A percentile compares a stretch with the other conserved stretches of the same genome.
Conservation (phyloP, 1,140 invertebrate genomes). For the Aradophagus sp. region DNA sequence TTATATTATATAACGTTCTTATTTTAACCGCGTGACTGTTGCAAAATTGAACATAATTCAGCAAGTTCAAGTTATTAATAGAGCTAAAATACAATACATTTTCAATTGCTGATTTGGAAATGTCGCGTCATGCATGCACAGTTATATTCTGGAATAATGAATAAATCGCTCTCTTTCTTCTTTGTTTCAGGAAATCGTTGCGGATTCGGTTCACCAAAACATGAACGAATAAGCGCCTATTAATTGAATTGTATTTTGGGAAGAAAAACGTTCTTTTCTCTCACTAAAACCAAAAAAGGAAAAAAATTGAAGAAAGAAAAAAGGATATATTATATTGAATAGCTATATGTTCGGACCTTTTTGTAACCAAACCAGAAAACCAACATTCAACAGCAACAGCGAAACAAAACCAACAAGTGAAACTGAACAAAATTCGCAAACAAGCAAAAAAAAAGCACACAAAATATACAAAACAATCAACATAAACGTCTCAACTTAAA, state of each 20-base stretch:
- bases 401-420: too few species aligned
- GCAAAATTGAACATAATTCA: too few species aligned
- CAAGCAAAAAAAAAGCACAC: constrained; percentile 20
- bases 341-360: constrained; percentile 75
- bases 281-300: constrained; percentile 74
- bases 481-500: too few species aligned
- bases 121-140: too few species aligned
- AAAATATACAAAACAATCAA: constrained; percentile 14
- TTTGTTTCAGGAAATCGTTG: constrained; percentile 72
- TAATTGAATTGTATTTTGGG: constrained; percentile 72
- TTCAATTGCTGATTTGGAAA: too few species aligned
- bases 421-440: constrained; percentile 34
- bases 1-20: too few species aligned
- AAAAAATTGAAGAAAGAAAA: too few species aligned
- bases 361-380: constrained; percentile 74
- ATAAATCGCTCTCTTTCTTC: too few species aligned
- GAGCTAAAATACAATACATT: too few species aligned
- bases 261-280: constrained; percentile 75
- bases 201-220: constrained; percentile 71
- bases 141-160: too few species aligned
- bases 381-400: constrained; percentile 69
- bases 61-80: too few species aligned
- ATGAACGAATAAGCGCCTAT: constrained; percentile 71
- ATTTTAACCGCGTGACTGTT: too few species aligned
- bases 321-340: constrained; percentile 72